Evolutionary conservation across 2,113 vertebrate species (phyloP).

Genomic region (Salminus brasiliensis): DNA sequence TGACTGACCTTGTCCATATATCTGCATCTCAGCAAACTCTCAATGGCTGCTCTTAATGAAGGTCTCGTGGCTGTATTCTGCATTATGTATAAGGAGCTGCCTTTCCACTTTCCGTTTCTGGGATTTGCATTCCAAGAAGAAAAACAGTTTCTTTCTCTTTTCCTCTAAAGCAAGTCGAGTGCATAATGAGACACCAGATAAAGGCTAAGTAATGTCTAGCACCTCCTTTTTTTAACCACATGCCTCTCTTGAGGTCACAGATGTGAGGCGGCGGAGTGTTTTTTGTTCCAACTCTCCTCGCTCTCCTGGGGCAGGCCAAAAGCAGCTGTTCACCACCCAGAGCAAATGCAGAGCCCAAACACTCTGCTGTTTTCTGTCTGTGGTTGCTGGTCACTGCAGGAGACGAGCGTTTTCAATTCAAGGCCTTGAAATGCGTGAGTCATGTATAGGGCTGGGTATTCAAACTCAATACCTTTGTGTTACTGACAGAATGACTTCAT

Average conservation of each 20-base stretch:
- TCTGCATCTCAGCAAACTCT: conserved; percentile 12
- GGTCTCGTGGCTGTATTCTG: conserved; percentile 18
- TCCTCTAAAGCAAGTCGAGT: conserved; percentile 48
- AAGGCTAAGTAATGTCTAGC: conserved; percentile 58
- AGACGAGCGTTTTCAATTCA: background rate
- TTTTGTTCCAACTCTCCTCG: background rate
- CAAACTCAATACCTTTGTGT: too few species aligned
- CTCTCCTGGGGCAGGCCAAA: background rate
- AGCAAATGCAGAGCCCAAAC: background rate
- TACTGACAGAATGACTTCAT: too few species aligned
- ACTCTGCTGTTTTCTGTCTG: conserved; percentile 1
- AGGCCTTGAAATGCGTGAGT: background rate
- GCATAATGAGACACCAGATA: conserved; percentile 65
- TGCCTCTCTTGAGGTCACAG: conserved; percentile 41
- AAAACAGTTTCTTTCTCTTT: conserved; percentile 27
- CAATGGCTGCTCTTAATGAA: conserved; percentile 47
- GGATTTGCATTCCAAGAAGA: conserved; percentile 61
- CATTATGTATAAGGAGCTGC: conserved; percentile 59
- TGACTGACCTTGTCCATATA: conserved; percentile 36
- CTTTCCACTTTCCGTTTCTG: conserved; percentile 47
- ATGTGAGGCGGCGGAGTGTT: background rate
- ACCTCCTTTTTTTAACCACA: conserved; percentile 46
- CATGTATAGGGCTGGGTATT: too few species aligned
- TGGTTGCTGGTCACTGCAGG: background rate
- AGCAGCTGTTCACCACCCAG: background rate